phyloP scores from a whole-genome alignment of 2,797 vertebrate species.

The Cyclopterus lumpus region DNA sequence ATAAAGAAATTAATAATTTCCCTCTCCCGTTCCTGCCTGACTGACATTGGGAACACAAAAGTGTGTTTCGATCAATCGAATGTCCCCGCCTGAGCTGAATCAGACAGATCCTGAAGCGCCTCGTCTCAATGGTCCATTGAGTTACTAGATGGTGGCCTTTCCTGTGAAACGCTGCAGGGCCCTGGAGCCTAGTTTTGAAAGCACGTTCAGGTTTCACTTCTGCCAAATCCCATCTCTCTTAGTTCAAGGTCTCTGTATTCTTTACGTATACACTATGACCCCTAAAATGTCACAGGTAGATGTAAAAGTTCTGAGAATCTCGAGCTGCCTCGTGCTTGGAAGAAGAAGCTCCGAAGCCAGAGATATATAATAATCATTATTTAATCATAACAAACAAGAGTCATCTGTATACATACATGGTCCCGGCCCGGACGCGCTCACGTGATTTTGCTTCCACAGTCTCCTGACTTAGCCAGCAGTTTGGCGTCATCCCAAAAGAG shows the following conservation, averaged over 20 bases:
- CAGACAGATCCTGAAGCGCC: neutral
- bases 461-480: too few relatives aligned
- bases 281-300: neutral
- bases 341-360: too few relatives aligned
- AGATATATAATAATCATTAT: too few relatives aligned
- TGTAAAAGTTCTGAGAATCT: too few relatives aligned
- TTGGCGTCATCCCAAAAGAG: too few relatives aligned
- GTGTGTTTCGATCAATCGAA: neutral
- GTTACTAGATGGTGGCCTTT: neutral
- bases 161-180: neutral
- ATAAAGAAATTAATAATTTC: neutral
- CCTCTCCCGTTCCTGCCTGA: neutral
- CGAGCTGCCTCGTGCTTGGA: too few relatives aligned
- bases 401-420: too few relatives aligned
- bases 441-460: too few relatives aligned
- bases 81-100: neutral
- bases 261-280: conserved; percentile 1
- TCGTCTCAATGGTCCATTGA: neutral
- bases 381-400: too few relatives aligned
- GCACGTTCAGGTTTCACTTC: neutral
- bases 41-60: neutral
- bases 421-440: too few relatives aligned
- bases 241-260: conserved; percentile 6
- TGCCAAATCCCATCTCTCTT: neutral
- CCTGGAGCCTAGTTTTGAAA: neutral